Conservation (phyloP, 2,888 invertebrate species). For the Gari tellinella region DNA sequence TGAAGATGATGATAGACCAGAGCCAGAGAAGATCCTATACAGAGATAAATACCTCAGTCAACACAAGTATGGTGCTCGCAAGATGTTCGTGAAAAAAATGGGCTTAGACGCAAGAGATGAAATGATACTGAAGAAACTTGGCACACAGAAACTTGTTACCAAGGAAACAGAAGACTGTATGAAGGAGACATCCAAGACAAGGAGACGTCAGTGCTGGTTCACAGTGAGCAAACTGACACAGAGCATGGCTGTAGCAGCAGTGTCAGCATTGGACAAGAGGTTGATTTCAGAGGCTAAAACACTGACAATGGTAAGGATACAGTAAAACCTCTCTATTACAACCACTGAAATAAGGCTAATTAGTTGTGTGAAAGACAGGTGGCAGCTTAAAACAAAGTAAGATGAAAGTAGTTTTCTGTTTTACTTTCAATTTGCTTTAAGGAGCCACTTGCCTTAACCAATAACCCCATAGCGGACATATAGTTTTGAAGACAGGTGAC, state of each 20-base stretch:
- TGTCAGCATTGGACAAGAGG: conserved; percentile 62
- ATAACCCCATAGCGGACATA: too few relatives aligned
- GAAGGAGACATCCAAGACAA: neutral
- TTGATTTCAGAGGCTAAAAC: conserved; percentile 36
- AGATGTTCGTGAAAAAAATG: conserved; percentile 63
- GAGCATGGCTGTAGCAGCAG: conserved; percentile 69
- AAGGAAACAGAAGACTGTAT: neutral
- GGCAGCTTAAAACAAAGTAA: too few relatives aligned
- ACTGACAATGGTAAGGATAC: conserved; percentile 28
- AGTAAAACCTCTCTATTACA: too few relatives aligned
- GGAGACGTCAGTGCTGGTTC: conserved; percentile 10
- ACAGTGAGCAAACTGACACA: conserved; percentile 54
- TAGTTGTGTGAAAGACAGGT: too few relatives aligned
- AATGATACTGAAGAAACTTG: conserved; percentile 73
- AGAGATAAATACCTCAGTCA: conserved; percentile 49
- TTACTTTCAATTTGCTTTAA: too few relatives aligned
- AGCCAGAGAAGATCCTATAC: conserved; percentile 51
- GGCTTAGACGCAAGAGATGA: conserved; percentile 63
- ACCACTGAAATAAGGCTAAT: too few relatives aligned
- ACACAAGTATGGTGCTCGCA: conserved; percentile 56
- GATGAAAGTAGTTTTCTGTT: too few relatives aligned
- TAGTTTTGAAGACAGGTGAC: too few relatives aligned
- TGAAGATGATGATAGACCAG: conserved; percentile 52
- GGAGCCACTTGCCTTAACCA: too few relatives aligned
- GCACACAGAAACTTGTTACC: conserved; percentile 63